These are phyloP conservation scores for Peromyscus melanophrys DNA, from an alignment of 2,797 vertebrate species.

Conservation along the genomic window DNA sequence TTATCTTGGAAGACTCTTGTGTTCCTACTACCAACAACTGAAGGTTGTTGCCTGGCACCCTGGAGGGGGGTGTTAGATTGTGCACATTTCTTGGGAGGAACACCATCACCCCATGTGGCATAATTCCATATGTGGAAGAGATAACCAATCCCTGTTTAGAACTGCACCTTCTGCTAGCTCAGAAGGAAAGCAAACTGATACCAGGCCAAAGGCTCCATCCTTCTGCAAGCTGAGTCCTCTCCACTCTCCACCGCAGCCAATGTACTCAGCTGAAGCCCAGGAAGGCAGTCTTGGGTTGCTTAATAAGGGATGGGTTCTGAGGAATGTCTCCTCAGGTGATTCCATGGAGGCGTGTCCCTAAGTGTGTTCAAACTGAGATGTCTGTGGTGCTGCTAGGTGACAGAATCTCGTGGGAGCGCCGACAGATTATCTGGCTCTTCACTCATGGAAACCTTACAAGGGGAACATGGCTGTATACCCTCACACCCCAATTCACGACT, in stretches of 20 bases:
- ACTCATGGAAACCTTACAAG: background rate
- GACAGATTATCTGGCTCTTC: background rate
- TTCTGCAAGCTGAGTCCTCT: background rate
- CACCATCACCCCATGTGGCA: background rate
- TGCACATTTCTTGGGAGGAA: background rate
- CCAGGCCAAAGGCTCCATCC: background rate
- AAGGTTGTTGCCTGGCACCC: background rate
- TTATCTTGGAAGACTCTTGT: background rate
- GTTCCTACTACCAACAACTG: background rate
- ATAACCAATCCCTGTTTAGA: rapidly evolving
- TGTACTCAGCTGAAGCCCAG: background rate
- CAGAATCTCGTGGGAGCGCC: too few species aligned
- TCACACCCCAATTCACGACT: background rate
- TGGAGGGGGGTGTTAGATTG: background rate
- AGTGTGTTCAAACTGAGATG: background rate
- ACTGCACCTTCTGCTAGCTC: background rate
- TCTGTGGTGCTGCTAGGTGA: background rate
- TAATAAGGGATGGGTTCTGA: background rate
- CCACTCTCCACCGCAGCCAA: background rate
- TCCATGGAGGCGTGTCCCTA: too few species aligned
- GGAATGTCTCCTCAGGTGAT: background rate
- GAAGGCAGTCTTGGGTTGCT: background rate
- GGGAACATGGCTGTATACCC: background rate
- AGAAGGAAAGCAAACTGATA: background rate
- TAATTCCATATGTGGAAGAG: background rate